Evolutionary conservation across 2,113 vertebrate genomes (phyloP).

Genomic region (Lathamus discolor): DNA sequence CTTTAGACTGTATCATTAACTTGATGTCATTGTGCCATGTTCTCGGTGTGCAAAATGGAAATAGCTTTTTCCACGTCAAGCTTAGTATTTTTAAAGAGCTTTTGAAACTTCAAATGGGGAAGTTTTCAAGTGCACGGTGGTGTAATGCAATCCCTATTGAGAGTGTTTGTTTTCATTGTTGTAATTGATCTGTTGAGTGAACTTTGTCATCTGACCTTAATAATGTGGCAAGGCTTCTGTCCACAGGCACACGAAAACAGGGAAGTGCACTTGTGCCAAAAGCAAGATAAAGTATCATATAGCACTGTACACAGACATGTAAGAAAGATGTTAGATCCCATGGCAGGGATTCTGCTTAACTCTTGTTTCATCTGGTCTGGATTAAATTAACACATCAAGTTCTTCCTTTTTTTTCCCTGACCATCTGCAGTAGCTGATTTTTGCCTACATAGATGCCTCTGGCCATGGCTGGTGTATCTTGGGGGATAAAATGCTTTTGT

Average conservation of each 20-base stretch:
- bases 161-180: neutral
- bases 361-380: neutral
- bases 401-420: neutral
- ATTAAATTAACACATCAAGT: neutral
- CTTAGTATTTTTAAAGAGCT: neutral
- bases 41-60: neutral
- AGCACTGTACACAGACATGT: neutral
- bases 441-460: neutral
- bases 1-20: neutral
- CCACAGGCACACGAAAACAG: neutral
- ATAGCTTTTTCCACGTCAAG: neutral
- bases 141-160: neutral
- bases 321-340: neutral
- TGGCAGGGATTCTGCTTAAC: neutral
- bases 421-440: neutral
- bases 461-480: neutral
- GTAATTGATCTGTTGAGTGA: neutral
- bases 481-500: fast-evolving
- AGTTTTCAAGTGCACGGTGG: neutral
- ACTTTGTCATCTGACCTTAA: neutral
- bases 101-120: neutral
- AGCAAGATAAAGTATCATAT: neutral
- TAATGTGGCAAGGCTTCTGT: neutral
- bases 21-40: neutral
- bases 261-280: neutral